Conservation (phyloP, 2,888 invertebrate species). For the Drosophila mayaguana region DNA sequence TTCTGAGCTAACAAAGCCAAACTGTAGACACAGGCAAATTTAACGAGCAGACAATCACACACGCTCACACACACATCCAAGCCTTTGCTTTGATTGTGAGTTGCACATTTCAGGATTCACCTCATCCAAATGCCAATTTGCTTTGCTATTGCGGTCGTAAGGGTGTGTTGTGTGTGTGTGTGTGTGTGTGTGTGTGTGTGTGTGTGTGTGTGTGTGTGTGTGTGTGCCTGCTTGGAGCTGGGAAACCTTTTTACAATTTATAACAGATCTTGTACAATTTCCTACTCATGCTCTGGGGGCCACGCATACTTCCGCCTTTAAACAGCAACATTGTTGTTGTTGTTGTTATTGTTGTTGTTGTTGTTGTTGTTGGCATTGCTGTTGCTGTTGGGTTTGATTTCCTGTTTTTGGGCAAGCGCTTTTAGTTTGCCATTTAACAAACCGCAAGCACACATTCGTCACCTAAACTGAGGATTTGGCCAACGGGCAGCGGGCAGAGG, state of each 20-base stretch:
- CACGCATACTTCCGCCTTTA: constrained; percentile 40
- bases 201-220: constrained; percentile 15
- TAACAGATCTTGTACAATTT: constrained; percentile 53
- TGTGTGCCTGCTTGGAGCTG: background rate
- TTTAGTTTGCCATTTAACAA: constrained; percentile 63
- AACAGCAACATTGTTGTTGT: constrained; percentile 20
- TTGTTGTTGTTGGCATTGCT: background rate
- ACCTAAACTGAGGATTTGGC: constrained; percentile 46
- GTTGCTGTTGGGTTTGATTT: constrained; percentile 36
- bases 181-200: constrained; percentile 12
- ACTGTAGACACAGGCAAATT: background rate
- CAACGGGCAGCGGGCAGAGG: background rate
- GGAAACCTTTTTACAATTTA: constrained; percentile 49
- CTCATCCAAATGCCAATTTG: constrained; percentile 34
- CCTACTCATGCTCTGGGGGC: constrained; percentile 27
- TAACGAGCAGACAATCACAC: background rate
- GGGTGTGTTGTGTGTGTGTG: constrained; percentile 9
- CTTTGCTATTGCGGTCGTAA: constrained; percentile 4
- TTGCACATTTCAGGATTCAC: constrained; percentile 27
- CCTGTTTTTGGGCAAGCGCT: constrained; percentile 55
- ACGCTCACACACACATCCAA: constrained; percentile 5
- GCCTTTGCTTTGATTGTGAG: constrained; percentile 25
- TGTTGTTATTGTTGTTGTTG: constrained; percentile 16
- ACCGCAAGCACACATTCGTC: constrained; percentile 71
- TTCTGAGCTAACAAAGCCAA: background rate